A percentile compares a stretch with the other conserved stretches of the same genome.
Conservation (phyloP, 2,113 vertebrate species). For the Tragelaphus buxtoni region DNA sequence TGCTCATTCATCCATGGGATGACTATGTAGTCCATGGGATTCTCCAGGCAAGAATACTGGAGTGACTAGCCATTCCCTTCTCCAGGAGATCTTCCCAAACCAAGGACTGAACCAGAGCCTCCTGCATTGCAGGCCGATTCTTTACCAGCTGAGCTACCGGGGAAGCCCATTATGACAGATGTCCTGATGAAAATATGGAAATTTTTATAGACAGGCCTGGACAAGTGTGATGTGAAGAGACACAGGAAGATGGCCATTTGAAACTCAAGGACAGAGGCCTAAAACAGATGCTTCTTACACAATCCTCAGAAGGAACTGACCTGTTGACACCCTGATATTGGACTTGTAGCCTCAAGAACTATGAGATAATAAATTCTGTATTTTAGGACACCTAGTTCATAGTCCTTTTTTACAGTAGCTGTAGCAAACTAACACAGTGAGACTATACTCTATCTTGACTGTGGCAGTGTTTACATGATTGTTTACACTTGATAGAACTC, state of each 20-base stretch:
- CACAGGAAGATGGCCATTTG: background rate
- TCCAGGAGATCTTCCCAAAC: too few relatives aligned
- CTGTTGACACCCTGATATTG: background rate
- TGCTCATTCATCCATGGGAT: accelerated
- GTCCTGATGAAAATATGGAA: background rate
- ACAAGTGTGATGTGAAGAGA: background rate
- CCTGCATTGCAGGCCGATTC: too few relatives aligned
- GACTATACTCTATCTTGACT: background rate
- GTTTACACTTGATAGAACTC: background rate
- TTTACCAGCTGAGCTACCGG: too few relatives aligned
- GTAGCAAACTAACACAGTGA: background rate
- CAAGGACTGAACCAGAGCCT: too few relatives aligned
- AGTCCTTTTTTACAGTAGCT: background rate
- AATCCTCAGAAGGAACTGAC: background rate
- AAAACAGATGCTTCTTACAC: background rate
- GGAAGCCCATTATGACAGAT: background rate
- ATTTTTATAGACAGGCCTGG: background rate
- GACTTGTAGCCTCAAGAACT: background rate
- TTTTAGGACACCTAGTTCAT: background rate
- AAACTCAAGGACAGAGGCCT: background rate
- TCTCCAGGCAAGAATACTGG: background rate
- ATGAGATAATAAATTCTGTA: background rate
- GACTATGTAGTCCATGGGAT: background rate
- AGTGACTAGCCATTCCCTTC: too few relatives aligned
- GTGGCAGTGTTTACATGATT: background rate